These are phyloP conservation scores for Coendou prehensilis DNA, from an alignment of 2,797 vertebrate species.

Conservation along the genomic window DNA sequence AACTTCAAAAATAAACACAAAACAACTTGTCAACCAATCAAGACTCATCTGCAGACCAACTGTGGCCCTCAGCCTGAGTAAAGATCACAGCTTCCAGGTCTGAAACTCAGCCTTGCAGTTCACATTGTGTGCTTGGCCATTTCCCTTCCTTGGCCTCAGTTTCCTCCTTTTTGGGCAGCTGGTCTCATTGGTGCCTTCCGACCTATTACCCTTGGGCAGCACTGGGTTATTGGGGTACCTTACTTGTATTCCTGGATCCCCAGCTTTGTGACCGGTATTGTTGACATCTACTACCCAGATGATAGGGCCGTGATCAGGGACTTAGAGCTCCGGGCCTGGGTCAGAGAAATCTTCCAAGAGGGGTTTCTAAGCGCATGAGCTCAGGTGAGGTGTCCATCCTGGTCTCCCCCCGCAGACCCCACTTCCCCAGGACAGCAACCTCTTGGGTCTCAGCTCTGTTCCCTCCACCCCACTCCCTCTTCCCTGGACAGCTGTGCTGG, in stretches of 20 bases:
- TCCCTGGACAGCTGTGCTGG: slow-evolving; percentile 60
- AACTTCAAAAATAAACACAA: background rate
- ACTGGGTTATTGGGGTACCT: background rate
- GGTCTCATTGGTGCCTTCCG: background rate
- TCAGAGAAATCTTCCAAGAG: slow-evolving; percentile 87
- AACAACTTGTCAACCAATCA: background rate
- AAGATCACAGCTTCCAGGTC: background rate
- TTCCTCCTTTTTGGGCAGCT: background rate
- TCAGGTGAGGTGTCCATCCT: slow-evolving; percentile 76
- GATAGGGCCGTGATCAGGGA: slow-evolving; percentile 84
- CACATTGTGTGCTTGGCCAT: background rate
- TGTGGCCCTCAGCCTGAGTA: background rate
- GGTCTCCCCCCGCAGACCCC: background rate
- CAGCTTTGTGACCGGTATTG: slow-evolving; percentile 87
- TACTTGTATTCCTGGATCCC: background rate
- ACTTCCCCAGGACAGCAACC: background rate
- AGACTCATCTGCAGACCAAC: background rate
- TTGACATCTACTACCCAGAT: slow-evolving; percentile 85
- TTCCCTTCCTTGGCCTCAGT: background rate
- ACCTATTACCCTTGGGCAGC: background rate
- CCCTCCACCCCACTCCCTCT: background rate
- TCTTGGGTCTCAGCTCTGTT: background rate
- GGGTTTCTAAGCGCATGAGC: slow-evolving; percentile 82
- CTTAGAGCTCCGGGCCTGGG: slow-evolving; percentile 89
- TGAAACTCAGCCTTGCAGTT: background rate